Evolutionary conservation across 2,797 vertebrate species (phyloP).

Genomic region (Momotus momota): DNA sequence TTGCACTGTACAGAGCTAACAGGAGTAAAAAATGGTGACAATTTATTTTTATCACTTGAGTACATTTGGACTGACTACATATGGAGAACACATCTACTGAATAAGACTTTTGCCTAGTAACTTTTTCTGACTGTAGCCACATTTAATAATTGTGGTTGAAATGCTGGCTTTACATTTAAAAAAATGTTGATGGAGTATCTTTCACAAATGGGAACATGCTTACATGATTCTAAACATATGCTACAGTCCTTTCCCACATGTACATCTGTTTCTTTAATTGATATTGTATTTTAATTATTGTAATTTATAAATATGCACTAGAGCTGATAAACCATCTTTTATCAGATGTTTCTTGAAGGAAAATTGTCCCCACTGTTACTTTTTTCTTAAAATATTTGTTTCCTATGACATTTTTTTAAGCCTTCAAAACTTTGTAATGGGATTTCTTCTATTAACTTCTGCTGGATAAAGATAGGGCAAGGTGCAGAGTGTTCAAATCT

Average conservation of each 20-base stretch:
- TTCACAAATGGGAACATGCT: slow-evolving; percentile 61
- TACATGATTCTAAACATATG: slow-evolving; percentile 49
- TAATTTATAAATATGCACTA: slow-evolving; percentile 56
- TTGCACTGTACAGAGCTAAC: slow-evolving; percentile 48
- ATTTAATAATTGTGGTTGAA: slow-evolving; percentile 71
- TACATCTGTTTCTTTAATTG: slow-evolving; percentile 65
- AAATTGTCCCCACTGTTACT: not conserved
- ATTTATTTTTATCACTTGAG: slow-evolving; percentile 66
- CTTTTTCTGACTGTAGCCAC: slow-evolving; percentile 64
- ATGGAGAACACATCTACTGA: slow-evolving; percentile 56
- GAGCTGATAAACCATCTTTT: slow-evolving; percentile 40
- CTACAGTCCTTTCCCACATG: slow-evolving; percentile 41
- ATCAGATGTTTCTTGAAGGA: slow-evolving; percentile 52
- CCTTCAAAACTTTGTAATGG: not conserved
- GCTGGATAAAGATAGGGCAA: not conserved
- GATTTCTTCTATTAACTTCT: not conserved
- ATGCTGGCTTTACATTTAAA: slow-evolving; percentile 68
- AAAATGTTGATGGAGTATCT: slow-evolving; percentile 69
- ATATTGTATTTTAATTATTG: slow-evolving; percentile 70
- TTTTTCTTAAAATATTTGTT: not conserved
- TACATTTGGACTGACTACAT: slow-evolving; percentile 41
- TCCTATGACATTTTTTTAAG: not conserved
- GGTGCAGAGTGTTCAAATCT: not conserved
- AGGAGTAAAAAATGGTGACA: slow-evolving; percentile 57
- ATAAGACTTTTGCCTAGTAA: slow-evolving; percentile 57